Evolutionary conservation across 1,140 invertebrate genomes (phyloP).

Genomic region (Cecropterus lyciades): DNA sequence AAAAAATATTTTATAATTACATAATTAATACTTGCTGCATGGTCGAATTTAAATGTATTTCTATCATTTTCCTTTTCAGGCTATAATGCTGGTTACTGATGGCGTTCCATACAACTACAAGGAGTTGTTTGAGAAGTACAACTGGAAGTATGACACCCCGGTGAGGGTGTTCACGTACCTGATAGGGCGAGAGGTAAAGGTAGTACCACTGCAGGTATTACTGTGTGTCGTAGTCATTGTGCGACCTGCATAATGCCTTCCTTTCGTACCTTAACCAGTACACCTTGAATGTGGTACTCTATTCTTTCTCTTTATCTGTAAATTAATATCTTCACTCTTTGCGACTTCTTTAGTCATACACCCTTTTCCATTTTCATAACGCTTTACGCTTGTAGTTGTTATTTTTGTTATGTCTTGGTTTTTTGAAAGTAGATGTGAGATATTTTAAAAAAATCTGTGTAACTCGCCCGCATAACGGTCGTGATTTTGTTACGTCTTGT

Average conservation of each 20-base stretch:
- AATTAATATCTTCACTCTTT: constrained; percentile 23
- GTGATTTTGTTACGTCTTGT: background rate
- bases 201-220: constrained; percentile 83
- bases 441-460: constrained; percentile 6
- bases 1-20: background rate
- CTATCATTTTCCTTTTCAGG: constrained; percentile 86
- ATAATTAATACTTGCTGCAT: background rate
- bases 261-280: constrained; percentile 74
- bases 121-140: constrained; percentile 95
- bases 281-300: constrained; percentile 79
- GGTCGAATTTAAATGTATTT: background rate
- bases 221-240: constrained; percentile 83
- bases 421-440: constrained; percentile 7
- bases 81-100: constrained; percentile 99
- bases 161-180: constrained; percentile 99
- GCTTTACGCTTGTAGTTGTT: constrained; percentile 50
- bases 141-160: constrained; percentile 91
- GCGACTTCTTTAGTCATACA: constrained; percentile 32
- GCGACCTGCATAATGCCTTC: constrained; percentile 81
- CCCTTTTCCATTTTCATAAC: constrained; percentile 40
- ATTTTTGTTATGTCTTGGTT: constrained; percentile 11
- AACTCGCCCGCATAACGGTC: constrained; percentile 17
- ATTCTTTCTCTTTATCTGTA: constrained; percentile 49
- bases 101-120: constrained; percentile 97
- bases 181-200: constrained; percentile 94